These are phyloP conservation scores for Reinhardtius hippoglossoides DNA, from an alignment of 2,113 vertebrate genomes.

Conservation along the genomic window DNA sequence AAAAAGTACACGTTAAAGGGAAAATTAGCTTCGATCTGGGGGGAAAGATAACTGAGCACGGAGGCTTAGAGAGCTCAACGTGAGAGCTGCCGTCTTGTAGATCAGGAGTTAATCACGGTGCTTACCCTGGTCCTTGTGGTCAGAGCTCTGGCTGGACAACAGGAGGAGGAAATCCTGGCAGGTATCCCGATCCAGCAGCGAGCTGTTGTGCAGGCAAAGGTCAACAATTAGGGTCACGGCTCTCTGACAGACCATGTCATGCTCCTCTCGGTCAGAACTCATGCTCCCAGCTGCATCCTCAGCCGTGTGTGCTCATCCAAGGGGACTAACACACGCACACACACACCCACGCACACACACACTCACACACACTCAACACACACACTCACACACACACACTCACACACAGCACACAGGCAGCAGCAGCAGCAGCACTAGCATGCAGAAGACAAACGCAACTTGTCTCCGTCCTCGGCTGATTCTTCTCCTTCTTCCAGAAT, in stretches of 20 bases:
- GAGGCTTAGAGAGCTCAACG: slow-evolving; percentile 3
- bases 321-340: slow-evolving; percentile 66
- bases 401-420: slow-evolving; percentile 2
- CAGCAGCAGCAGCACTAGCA: slow-evolving; percentile 44
- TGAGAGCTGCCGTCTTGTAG: slow-evolving; percentile 16
- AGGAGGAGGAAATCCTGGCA: slow-evolving; percentile 83
- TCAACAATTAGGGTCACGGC: slow-evolving; percentile 85
- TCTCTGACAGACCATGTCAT: slow-evolving; percentile 86
- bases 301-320: slow-evolving; percentile 76
- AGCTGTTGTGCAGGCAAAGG: slow-evolving; percentile 84
- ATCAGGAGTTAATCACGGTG: slow-evolving; percentile 33
- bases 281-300: slow-evolving; percentile 84
- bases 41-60: not conserved
- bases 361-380: no score
- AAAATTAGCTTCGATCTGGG: not conserved
- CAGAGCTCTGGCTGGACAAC: slow-evolving; percentile 72
- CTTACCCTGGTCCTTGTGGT: slow-evolving; percentile 76
- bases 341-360: slow-evolving; percentile 20
- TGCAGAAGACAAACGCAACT: slow-evolving; percentile 70
- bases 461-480: slow-evolving; percentile 64
- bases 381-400: slow-evolving; percentile 31
- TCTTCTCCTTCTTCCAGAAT: slow-evolving; percentile 53
- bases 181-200: slow-evolving; percentile 79
- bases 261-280: slow-evolving; percentile 81
- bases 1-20: not conserved